phyloP scores from a whole-genome alignment of 35 echinoderm and acorn worm species.

The Heliocidaris tuberculata region DNA sequence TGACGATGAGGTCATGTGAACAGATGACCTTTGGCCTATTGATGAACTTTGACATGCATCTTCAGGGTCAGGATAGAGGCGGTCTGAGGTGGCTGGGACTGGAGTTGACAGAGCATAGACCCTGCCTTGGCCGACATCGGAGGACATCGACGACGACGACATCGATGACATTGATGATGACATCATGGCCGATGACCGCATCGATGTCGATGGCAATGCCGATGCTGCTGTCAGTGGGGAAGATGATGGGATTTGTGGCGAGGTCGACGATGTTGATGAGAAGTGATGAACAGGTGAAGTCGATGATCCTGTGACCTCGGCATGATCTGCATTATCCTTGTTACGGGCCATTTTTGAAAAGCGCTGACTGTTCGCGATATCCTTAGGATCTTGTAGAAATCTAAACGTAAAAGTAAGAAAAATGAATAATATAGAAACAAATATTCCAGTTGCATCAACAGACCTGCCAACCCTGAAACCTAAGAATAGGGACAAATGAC shows the following conservation, averaged over 20 bases:
- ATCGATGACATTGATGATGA: neutral
- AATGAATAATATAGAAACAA: no score
- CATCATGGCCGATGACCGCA: neutral
- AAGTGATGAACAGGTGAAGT: neutral
- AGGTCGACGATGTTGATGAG: neutral
- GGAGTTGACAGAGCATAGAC: neutral
- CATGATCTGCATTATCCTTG: conserved; percentile 41
- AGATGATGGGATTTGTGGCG: neutral
- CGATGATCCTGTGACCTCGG: neutral
- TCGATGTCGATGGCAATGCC: neutral
- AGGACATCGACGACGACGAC: neutral
- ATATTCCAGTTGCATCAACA: no score
- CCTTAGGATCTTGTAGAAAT: conserved; percentile 75
- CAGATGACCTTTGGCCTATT: conserved; percentile 11
- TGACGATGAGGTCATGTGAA: neutral
- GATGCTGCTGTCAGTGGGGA: neutral
- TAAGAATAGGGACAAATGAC: no score
- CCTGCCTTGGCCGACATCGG: neutral
- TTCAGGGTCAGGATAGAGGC: neutral
- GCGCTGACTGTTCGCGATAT: conserved; percentile 72
- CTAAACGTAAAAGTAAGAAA: conserved; percentile 23
- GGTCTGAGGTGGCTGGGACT: neutral
- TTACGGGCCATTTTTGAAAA: conserved; percentile 66
- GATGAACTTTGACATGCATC: conserved; percentile 15
- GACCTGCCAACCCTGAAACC: no score